Evolutionary conservation across 2,797 vertebrate genomes (phyloP).

Genomic region (Menidia menidia): DNA sequence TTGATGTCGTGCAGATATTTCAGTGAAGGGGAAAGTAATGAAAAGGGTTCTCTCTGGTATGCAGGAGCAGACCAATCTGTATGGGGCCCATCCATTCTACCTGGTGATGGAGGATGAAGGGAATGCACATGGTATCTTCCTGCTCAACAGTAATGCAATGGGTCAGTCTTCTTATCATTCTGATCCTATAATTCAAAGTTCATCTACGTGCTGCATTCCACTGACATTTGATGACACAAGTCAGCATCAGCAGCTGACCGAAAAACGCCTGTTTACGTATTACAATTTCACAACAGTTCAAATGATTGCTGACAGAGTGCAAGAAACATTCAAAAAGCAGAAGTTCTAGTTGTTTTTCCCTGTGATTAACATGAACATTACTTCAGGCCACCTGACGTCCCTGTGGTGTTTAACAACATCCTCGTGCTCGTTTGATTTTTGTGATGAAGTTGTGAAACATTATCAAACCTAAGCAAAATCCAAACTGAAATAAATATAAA

Average conservation of each 20-base stretch:
- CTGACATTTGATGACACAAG: too few species aligned
- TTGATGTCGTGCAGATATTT: background rate
- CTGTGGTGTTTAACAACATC: background rate
- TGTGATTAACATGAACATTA: background rate
- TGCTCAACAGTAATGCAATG: constrained; percentile 93
- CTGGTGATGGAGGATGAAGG: constrained; percentile 86
- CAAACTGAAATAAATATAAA: background rate
- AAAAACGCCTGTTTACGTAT: background rate
- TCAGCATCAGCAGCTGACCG: background rate
- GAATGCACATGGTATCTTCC: constrained; percentile 87
- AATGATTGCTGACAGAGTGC: constrained; percentile 4
- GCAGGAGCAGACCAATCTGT: constrained; percentile 88
- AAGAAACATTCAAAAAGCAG: constrained; percentile 27
- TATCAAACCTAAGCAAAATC: background rate
- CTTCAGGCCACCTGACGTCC: constrained; percentile 9
- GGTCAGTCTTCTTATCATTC: constrained; percentile 74
- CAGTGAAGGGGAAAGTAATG: background rate
- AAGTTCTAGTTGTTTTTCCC: constrained; percentile 15
- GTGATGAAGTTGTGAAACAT: background rate
- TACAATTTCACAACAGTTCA: constrained; percentile 3
- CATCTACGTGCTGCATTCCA: background rate
- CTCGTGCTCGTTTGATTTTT: background rate
- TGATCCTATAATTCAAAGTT: background rate
- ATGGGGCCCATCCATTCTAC: constrained; percentile 91
- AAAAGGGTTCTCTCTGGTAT: constrained; percentile 7